Evolutionary conservation across 2,888 invertebrate genomes (phyloP), one percentile per base, ranked within the genome.

Genomic region (Pandemis corylana): DNA sequence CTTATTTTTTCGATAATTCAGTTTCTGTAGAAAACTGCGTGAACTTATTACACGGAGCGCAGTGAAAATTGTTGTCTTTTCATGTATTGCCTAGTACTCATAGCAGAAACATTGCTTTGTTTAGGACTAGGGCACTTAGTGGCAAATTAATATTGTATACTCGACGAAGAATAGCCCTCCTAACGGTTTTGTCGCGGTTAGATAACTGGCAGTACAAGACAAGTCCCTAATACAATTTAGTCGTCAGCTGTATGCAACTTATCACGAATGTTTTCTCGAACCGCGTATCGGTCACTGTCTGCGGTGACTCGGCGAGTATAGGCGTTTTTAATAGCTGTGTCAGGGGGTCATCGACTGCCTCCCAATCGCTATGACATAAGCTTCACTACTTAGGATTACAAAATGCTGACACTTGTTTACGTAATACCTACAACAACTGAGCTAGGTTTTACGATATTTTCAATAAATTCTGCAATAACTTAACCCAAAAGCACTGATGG

Each of bases 271-370:
- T 80, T 79, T 78, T 77, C 77, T 78, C 78, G 77, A 78, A 80
- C 80, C 80, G 78, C 80, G 82, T 80, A 81, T 83, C 83, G 82
- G 82, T 81, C 81, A 82, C 77, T 78, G 82, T 83, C 80, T 77
- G 78, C 76, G 36, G 61, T 75, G 56, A 72, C 83, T 83, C 76
- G 36, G 61, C 76, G 56, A 72, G 83, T 83, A 85, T 84, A 83
- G 82, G 83, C 85, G 83, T 83, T 85, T 87, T 81, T 87, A 83
- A 82, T 86, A 87, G 88, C 86, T 84, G 85, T 91, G 93, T 92
- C 92, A 93, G 84, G 89, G 81, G 93, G 93, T 93, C 93, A 91
- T 90, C 90, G 91, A 89, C 93, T 91, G 90, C 79, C 85, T 86
- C 85, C 89, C 90, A 91, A 90, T 90, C 86, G 81, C 85, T 89